Evolutionary conservation across 2,888 invertebrate genomes (phyloP), one percentile per base, ranked within the genome.

Genomic region (Cantharis rustica): DNA sequence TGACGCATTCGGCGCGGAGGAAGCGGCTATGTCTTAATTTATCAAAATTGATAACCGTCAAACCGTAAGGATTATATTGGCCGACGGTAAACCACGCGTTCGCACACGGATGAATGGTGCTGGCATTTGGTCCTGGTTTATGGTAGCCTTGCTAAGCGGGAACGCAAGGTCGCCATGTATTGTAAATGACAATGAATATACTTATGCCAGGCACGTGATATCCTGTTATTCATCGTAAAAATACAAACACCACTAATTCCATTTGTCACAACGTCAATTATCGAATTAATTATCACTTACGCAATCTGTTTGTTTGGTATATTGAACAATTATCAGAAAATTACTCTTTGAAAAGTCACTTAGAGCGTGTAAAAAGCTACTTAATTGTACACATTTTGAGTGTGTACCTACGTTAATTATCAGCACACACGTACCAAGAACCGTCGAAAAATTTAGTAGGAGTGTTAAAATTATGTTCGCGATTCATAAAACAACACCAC

Each of bases 151-250:
- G 75, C 66, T 61, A 61, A 72, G 70, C 68, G 75, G 73, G 78
- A 78, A 75, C 70, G 78, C 78, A 78, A 78, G 78, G 78, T 75
- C 78, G 78, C 26, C 75, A 16, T 75, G 75, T 75, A 75, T 75
- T 75, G 72, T 73, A 75, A 75, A 78, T 78, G 78, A 78, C 78
- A 78, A 78, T 78, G 78, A 75, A 73, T 72, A 75, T 69, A 23
- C 64, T 66, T 66, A 71, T 72, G 75, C 63, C 61, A 69, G 72
- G 75, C 78, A 78, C 78, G 78, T 78, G 78, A 77, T 74, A 74
- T 77, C 77, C 77, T 74, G 77, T 77, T 77, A 69, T 74, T 73
- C 71, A 68, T 71, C 71, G 71, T 74, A 74, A 77, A 77, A 77
- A 73, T 69, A 72, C 66, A 73, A 76, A 69, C 68, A 61, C 17